A percentile compares a stretch with the other conserved stretches of the same genome.
phyloP scores from a whole-genome alignment of 2,113 vertebrate species.

The Chloroceryle aenea region DNA sequence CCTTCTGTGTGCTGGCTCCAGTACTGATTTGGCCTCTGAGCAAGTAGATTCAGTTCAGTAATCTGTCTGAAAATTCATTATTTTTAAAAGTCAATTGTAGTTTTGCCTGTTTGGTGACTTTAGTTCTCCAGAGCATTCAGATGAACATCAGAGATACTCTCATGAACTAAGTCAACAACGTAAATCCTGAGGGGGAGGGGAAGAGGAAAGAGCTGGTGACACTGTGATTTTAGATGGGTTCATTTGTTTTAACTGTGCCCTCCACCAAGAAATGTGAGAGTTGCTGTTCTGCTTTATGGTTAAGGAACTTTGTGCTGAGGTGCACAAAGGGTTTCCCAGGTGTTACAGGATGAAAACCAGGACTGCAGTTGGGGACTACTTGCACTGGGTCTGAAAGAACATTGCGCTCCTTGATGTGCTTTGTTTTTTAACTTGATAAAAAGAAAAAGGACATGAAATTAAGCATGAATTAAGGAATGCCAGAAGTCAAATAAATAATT shows the following conservation, averaged over 20 bases:
- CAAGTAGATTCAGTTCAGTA: neutral
- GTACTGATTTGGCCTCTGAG: neutral
- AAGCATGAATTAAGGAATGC: neutral
- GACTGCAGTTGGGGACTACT: neutral
- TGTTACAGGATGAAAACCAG: rapidly evolving
- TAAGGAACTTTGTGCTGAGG: neutral
- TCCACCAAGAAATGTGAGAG: neutral
- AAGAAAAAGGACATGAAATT: neutral
- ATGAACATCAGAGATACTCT: neutral
- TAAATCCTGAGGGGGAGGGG: neutral
- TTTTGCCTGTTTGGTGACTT: neutral
- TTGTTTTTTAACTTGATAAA: neutral
- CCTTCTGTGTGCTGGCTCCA: rapidly evolving
- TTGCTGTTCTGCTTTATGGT: neutral
- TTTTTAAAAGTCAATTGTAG: neutral
- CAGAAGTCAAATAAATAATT: neutral
- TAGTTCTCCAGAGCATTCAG: neutral
- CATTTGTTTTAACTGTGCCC: neutral
- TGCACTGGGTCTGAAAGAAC: neutral
- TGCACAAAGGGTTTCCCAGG: neutral
- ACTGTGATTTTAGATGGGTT: neutral
- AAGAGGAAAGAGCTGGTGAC: neutral
- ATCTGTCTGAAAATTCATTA: neutral
- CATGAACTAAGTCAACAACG: neutral
- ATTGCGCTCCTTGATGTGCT: neutral